These are phyloP conservation scores for Lamprotornis superbus DNA, from an alignment of 2,113 vertebrate species.

Conservation along the genomic window DNA sequence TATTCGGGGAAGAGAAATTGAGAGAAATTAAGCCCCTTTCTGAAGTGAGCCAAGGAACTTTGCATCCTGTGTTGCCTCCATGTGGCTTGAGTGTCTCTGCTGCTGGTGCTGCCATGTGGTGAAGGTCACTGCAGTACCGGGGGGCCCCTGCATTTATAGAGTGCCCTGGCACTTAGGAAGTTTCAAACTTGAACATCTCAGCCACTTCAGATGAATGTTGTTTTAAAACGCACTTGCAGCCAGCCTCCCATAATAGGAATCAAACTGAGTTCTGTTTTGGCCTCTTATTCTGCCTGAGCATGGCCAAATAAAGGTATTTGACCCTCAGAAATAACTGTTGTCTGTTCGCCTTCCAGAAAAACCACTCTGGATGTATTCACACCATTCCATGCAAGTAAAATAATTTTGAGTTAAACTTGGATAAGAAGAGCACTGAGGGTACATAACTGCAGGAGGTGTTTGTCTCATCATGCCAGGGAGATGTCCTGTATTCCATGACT, in stretches of 20 bases:
- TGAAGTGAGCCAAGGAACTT: neutral
- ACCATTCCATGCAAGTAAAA: slow-evolving; percentile 39
- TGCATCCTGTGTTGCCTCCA: accelerated
- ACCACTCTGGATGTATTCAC: slow-evolving; percentile 24
- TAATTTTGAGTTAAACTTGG: slow-evolving; percentile 15
- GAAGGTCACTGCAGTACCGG: neutral
- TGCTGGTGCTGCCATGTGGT: neutral
- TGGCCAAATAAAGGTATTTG: slow-evolving; percentile 67
- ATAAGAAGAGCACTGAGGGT: neutral
- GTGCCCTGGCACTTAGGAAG: neutral
- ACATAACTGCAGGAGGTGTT: neutral
- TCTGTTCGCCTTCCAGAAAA: slow-evolving; percentile 20
- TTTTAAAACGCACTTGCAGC: slow-evolving; percentile 41
- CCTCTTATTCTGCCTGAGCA: slow-evolving; percentile 31
- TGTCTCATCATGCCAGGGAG: neutral
- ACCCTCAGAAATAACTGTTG: slow-evolving; percentile 26
- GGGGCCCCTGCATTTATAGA: neutral
- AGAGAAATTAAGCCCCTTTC: neutral
- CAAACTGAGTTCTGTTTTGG: slow-evolving; percentile 49
- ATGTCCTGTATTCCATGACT: neutral
- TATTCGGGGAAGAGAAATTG: neutral
- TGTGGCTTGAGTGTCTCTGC: neutral
- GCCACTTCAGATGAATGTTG: slow-evolving; percentile 7
- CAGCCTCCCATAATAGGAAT: slow-evolving; percentile 61
- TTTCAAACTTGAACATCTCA: slow-evolving; percentile 18